These are phyloP conservation scores for Mormyrops attenuatus DNA, from an alignment of 2,797 vertebrate species.

Conservation along the genomic window DNA sequence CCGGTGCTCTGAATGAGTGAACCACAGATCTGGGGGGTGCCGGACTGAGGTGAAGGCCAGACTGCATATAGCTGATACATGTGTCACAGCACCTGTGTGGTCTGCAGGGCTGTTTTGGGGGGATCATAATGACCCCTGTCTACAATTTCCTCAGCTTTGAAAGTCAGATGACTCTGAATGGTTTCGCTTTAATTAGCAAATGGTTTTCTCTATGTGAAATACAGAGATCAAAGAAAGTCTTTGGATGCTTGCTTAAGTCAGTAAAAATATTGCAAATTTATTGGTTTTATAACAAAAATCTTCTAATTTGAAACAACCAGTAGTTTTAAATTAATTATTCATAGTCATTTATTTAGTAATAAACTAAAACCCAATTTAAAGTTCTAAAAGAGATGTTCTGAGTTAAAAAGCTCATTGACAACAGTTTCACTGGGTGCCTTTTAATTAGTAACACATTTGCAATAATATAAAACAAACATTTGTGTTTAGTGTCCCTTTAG, in stretches of 20 bases:
- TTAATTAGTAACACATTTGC: neutral
- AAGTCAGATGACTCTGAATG: neutral
- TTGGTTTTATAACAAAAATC: neutral
- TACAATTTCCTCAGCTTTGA: neutral
- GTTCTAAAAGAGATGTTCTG: neutral
- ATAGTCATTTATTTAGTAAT: neutral
- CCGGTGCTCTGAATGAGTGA: neutral
- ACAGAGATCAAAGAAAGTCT: neutral
- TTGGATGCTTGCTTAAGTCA: neutral
- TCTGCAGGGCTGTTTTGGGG: neutral
- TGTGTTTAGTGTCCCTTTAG: neutral
- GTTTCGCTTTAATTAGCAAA: neutral
- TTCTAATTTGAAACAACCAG: neutral
- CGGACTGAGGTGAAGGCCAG: neutral
- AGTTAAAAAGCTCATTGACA: neutral
- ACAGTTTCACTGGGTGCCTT: neutral
- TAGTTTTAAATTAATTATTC: neutral
- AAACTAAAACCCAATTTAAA: neutral
- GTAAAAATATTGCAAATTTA: neutral
- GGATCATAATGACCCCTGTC: neutral
- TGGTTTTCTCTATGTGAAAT: neutral
- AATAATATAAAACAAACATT: neutral
- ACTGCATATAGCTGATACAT: neutral
- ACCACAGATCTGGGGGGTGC: neutral
- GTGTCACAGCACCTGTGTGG: neutral